Conservation (phyloP, 2,797 vertebrate species). For the Pangasius sanitwongsei region DNA sequence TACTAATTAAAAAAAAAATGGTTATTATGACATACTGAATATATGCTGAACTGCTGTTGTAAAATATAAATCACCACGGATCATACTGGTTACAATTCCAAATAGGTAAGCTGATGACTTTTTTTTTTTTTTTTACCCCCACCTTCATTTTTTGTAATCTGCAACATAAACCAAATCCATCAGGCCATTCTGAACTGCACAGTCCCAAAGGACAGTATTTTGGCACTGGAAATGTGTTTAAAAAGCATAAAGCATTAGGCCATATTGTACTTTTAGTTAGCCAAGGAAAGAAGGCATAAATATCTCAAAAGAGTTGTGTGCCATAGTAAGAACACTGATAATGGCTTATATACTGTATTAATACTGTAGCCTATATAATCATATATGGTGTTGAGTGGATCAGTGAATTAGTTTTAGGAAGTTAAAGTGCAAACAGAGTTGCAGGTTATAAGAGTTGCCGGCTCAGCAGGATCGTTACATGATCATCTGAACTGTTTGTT, state of each 20-base stretch:
- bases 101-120: background rate
- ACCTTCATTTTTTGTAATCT: slow-evolving; percentile 7
- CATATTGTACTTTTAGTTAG: slow-evolving; percentile 22
- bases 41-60: background rate
- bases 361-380: slow-evolving; percentile 22
- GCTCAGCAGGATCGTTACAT: background rate
- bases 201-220: slow-evolving; percentile 30
- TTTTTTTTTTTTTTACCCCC: background rate
- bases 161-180: slow-evolving; percentile 1
- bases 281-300: slow-evolving; percentile 6
- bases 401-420: slow-evolving; percentile 21
- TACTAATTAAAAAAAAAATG: background rate
- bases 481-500: background rate
- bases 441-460: background rate
- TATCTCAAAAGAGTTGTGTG: background rate
- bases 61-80: background rate
- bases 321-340: background rate
- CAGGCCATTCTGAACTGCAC: slow-evolving; percentile 23
- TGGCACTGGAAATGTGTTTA: slow-evolving; percentile 37
- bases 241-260: slow-evolving; percentile 14
- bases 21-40: background rate
- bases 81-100: background rate
- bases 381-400: slow-evolving; percentile 23
- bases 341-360: slow-evolving; percentile 11
- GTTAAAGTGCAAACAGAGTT: slow-evolving; percentile 45